Evolutionary conservation across 2,113 vertebrate genomes (phyloP).

Genomic region (Aythya baeri): DNA sequence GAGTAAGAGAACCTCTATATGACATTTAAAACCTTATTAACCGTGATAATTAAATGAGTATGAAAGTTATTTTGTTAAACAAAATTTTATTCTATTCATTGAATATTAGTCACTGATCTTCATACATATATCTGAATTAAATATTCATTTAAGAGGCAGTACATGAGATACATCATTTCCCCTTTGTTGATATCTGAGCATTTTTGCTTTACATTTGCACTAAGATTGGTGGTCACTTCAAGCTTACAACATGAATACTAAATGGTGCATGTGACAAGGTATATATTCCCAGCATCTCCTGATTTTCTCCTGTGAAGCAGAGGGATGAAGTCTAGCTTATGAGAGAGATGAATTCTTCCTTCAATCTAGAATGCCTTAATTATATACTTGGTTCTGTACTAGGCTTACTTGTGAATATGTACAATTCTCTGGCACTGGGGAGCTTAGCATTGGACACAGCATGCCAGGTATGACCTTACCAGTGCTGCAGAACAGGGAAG

Average conservation of each 20-base stretch:
- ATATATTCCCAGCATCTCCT: background rate
- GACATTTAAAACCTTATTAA: fast-evolving
- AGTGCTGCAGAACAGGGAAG: background rate
- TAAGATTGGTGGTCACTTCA: background rate
- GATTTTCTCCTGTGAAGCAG: background rate
- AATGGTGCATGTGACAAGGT: background rate
- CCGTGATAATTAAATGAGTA: background rate
- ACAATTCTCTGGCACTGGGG: background rate
- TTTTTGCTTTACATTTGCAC: background rate
- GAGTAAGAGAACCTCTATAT: background rate
- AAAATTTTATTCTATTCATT: background rate
- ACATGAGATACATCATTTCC: background rate
- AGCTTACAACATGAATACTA: background rate
- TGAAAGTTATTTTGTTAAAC: background rate
- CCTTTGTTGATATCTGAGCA: background rate
- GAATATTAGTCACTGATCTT: background rate
- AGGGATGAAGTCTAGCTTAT: background rate
- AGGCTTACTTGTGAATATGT: background rate
- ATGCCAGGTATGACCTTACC: background rate
- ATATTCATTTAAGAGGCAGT: background rate
- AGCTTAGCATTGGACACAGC: background rate
- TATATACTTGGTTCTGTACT: background rate
- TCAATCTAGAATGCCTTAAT: background rate
- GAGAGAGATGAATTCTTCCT: background rate
- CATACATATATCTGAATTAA: background rate